These are phyloP conservation scores for Phylloscopus collybita DNA, from an alignment of 2,797 vertebrate genomes.

Conservation along the genomic window DNA sequence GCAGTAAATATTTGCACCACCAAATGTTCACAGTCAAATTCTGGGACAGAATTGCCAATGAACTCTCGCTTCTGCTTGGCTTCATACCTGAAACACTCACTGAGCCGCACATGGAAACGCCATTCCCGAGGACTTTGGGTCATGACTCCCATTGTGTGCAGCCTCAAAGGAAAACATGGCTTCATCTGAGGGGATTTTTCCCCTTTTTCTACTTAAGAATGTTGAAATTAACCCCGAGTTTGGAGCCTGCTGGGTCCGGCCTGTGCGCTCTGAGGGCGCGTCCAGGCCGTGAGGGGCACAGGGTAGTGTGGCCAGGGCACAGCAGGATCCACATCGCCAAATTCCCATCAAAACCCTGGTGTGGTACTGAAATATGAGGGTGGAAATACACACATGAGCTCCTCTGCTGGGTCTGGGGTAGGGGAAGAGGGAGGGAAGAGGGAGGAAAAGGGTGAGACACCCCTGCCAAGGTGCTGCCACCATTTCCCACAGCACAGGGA, in stretches of 20 bases:
- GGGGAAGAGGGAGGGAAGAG: background rate
- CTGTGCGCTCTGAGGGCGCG: rapidly evolving
- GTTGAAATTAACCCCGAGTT: rapidly evolving
- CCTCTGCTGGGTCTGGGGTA: rapidly evolving
- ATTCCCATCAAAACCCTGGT: rapidly evolving
- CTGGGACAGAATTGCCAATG: background rate
- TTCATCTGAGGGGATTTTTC: background rate
- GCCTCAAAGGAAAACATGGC: background rate
- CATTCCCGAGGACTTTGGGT: background rate
- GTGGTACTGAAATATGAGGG: background rate
- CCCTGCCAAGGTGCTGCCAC: background rate
- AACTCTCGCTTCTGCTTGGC: rapidly evolving
- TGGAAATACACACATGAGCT: rapidly evolving
- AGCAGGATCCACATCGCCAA: rapidly evolving
- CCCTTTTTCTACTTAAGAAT: background rate
- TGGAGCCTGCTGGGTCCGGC: background rate
- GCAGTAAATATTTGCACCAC: background rate
- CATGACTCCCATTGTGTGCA: rapidly evolving
- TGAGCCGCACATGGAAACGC: rapidly evolving
- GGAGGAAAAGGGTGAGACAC: background rate
- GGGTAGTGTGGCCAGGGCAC: background rate
- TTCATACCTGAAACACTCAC: background rate
- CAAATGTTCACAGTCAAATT: rapidly evolving
- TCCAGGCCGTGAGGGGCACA: background rate
- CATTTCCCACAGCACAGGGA: conserved; percentile 23